Evolutionary conservation across 2,888 invertebrate species (phyloP), one percentile per base, ranked within the genome.

Genomic region (Dorcus hopei): DNA sequence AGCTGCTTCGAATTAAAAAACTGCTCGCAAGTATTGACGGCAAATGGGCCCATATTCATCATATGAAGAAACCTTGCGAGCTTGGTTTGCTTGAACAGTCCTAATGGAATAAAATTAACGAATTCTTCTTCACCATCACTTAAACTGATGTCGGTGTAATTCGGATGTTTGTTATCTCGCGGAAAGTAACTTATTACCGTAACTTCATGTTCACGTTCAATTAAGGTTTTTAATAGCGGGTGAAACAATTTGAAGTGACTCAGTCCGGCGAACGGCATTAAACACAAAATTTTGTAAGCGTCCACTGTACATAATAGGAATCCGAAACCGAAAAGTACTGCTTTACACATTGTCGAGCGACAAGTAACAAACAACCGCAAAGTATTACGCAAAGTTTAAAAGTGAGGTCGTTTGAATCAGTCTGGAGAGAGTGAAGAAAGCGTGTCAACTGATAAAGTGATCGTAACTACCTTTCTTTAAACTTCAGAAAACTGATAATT

Each of bases 211-310:
- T 88, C 89, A 54, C 83, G 80, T 33, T 73, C 78, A 0, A 82
- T 84, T 50, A 91, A 72, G 63, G 83, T 86, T 48, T 79, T 79
- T 47, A 90, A 70, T 54, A 87, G 79, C 0, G 86, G 83, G 66
- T 80, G 80, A 68, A 85, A 87, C 19, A 87, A 85, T 33, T 84
- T 78, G 67, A 87, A 88, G 73, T 90, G 90, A 57, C 90, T 90
- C 67, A 85, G 87, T 2, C 89, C 89, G 3, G 82, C 79, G 68
- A 88, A 87, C 0, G 86, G 85, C 70, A 89, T 87, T 61, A 88
- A 75, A 19, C 83, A 87, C 38, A 90, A 76, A 62, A 90, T 85
- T 61, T 82, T 83, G 38, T 64, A 67, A 33, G 51, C 26, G 26
- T 33, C 26, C 26, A 33, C 26, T 33, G 26, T 33, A 33, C 26